Evolutionary conservation across 2,888 invertebrate species (phyloP).

Genomic region (Chaitophorus viminalis): DNA sequence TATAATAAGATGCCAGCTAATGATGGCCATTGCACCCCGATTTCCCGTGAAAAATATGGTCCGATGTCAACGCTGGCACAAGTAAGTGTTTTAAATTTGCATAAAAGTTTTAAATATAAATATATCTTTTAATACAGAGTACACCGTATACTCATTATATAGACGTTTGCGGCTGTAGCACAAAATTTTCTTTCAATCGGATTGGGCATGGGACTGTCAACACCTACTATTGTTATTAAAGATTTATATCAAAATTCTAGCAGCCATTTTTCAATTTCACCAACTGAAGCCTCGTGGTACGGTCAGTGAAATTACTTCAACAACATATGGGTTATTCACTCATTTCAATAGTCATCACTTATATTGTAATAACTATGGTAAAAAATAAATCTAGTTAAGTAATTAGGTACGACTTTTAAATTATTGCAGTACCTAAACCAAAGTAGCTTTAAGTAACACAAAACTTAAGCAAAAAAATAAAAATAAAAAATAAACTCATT

Average conservation of each 20-base stretch:
- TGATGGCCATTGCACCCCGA: neutral
- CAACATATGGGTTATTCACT: no score
- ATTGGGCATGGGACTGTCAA: slow-evolving; percentile 71
- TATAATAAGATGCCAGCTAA: slow-evolving; percentile 68
- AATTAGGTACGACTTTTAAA: no score
- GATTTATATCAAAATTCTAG: slow-evolving; percentile 68
- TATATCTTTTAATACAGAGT: no score
- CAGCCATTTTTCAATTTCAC: slow-evolving; percentile 70
- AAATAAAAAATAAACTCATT: no score
- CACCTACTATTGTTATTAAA: slow-evolving; percentile 72
- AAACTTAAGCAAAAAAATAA: no score
- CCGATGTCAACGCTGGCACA: slow-evolving; percentile 35
- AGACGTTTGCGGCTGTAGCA: slow-evolving; percentile 71
- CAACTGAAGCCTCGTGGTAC: slow-evolving; percentile 73
- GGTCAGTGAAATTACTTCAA: slow-evolving; percentile 67
- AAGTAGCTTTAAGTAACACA: no score
- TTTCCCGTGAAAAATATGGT: neutral
- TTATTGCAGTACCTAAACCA: no score
- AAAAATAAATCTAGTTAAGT: no score
- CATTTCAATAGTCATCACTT: no score
- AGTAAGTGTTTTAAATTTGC: neutral
- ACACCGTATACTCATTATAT: neutral
- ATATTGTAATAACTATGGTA: no score
- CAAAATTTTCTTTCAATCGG: slow-evolving; percentile 71
- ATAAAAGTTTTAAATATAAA: slow-evolving; percentile 68